Base-by-base conservation (phyloP, 1,140 invertebrate species). In the Prorops nasuta region DNA sequence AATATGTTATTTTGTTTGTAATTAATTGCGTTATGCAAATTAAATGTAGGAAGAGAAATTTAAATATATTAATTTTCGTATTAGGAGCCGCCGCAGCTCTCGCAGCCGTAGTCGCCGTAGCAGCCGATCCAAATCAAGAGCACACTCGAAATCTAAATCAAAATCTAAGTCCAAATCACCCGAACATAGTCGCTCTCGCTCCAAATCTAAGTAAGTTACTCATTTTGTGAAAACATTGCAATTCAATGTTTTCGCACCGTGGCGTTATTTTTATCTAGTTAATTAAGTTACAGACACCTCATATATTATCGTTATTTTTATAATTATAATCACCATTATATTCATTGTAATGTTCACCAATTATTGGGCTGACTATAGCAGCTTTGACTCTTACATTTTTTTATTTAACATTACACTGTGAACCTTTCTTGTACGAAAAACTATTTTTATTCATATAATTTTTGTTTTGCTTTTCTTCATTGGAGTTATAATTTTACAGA, bases 81-180 rank as follows among this genome's bases (percentile, higher is more conserved):
- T n/a, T 44, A 76, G 77, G 45, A 80, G 77, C 52, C 69, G 75
- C 39, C 78, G 69, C 53, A 82, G 81, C 59, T 83, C 82, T 49
- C 75, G 79, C 40, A 81, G 77, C 42, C 82, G 80, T 50, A 83
- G 81, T 47, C 81, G 81, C 22, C 84, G 80, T 16, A 82, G 82
- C 60, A 86, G 84, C 57, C 84, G 84, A 31, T 87, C 85, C 16
- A 87, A 87, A 58, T 84, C 81, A 42, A 80, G 83, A 42, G 83
- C 80, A 39, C 83, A 84, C 44, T 83, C 87, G 34, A 86, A 88
- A 77, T 88, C 83, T 62, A 87, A 87, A 78, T 88, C 85, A 32
- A 78, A 76, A 55, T 80, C 85, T 77, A 69, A 86, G 77, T 72
- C 84, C 40, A 87, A 88, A 60, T 89, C 87, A 41, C 74, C 74